These are phyloP conservation scores for Brachypalpus laphriformis DNA, from an alignment of 2,888 invertebrate genomes.

Conservation along the genomic window DNA sequence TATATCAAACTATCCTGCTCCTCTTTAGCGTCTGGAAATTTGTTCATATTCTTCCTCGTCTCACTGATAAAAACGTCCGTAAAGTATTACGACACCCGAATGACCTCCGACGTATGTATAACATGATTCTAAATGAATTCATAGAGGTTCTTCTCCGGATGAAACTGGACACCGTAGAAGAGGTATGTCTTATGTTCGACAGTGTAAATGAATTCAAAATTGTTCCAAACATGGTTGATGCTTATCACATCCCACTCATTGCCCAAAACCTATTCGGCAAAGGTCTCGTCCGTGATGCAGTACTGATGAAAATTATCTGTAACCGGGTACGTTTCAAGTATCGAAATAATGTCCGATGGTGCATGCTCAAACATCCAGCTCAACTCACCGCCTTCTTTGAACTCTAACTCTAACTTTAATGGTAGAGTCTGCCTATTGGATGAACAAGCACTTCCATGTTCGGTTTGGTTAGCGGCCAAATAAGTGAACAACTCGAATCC, in stretches of 20 bases:
- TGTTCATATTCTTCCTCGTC: conserved; percentile 87
- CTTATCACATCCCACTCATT: conserved; percentile 89
- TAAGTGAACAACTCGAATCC: conserved; percentile 92
- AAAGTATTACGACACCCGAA: conserved; percentile 89
- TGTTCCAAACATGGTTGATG: conserved; percentile 87
- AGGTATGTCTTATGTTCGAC: conserved; percentile 90
- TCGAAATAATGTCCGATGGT: conserved; percentile 85
- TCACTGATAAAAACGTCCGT: conserved; percentile 92
- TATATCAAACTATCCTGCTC: conserved; percentile 88
- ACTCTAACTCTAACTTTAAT: no score
- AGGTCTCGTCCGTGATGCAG: conserved; percentile 86
- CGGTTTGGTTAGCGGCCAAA: conserved; percentile 84
- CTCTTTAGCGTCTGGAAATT: conserved; percentile 83
- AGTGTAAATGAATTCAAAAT: conserved; percentile 89
- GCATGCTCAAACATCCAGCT: conserved; percentile 88
- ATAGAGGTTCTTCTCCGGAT: conserved; percentile 94
- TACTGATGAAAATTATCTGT: conserved; percentile 90
- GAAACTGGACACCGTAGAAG: conserved; percentile 94
- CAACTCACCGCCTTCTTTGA: conserved; percentile 85
- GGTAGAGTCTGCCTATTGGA: conserved; percentile 86
- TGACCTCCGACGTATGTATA: conserved; percentile 87
- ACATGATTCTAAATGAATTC: conserved; percentile 87
- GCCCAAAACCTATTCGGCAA: conserved; percentile 84
- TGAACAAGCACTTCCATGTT: conserved; percentile 86
- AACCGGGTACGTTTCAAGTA: conserved; percentile 85